Conservation (phyloP, 1,140 invertebrate species). For the Scaptodrosophila lebanonensis region DNA sequence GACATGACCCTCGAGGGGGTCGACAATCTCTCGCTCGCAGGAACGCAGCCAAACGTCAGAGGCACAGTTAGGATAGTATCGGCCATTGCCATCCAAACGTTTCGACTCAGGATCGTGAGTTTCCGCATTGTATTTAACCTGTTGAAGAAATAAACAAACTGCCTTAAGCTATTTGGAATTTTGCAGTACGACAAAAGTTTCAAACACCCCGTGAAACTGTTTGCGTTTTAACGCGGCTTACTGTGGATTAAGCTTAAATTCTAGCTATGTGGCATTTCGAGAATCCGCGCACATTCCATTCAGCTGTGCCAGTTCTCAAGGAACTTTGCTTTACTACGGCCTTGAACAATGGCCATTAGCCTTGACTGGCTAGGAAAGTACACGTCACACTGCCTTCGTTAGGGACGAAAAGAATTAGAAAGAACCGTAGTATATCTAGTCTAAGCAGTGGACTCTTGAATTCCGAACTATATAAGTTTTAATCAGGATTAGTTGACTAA, state of each 20-base stretch:
- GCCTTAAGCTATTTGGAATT: neutral
- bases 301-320: slow-evolving; percentile 36
- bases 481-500: too few species aligned
- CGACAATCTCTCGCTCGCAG: slow-evolving; percentile 84
- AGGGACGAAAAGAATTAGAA: too few species aligned
- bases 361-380: neutral
- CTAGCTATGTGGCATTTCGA: neutral
- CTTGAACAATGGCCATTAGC: too few species aligned
- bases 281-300: slow-evolving; percentile 38
- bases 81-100: slow-evolving; percentile 62
- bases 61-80: slow-evolving; percentile 85
- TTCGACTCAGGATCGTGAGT: slow-evolving; percentile 52
- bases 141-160: neutral
- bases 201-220: neutral
- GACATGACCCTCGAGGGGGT: slow-evolving; percentile 81
- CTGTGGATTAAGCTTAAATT: slow-evolving; percentile 36
- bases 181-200: slow-evolving; percentile 7
- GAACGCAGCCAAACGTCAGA: slow-evolving; percentile 86
- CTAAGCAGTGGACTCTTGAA: too few species aligned
- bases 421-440: too few species aligned
- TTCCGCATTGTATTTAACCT: slow-evolving; percentile 68
- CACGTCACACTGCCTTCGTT: neutral
- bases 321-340: too few species aligned
- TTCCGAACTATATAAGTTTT: too few species aligned
- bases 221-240: slow-evolving; percentile 40